Evolutionary conservation across 2,113 vertebrate genomes (phyloP).

Genomic region (Tilapia sparmanii): DNA sequence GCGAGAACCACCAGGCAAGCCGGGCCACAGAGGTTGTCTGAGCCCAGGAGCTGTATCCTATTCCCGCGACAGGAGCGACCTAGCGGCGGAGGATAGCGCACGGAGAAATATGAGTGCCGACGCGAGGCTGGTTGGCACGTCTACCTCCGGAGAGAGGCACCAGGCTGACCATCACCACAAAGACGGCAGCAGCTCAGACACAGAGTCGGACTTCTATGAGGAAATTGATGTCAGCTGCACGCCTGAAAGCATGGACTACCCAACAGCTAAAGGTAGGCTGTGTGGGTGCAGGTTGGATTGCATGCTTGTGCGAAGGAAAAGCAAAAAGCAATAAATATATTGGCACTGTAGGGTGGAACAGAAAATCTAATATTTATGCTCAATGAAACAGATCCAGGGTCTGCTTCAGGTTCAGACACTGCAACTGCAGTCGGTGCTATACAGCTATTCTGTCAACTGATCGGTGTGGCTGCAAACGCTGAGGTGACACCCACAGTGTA

Average conservation of each 20-base stretch:
- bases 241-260: constrained; percentile 92
- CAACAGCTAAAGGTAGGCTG: constrained; percentile 82
- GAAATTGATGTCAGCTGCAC: constrained; percentile 99
- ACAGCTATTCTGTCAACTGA: constrained; percentile 57
- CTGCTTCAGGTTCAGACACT: neutral
- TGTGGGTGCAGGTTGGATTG: neutral
- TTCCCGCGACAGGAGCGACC: constrained; percentile 72
- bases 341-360: neutral
- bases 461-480: constrained; percentile 24
- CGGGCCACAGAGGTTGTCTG: constrained; percentile 76
- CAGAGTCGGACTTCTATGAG: constrained; percentile 98
- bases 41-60: constrained; percentile 79
- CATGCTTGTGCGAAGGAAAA: neutral
- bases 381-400: neutral
- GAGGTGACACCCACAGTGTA: constrained; percentile 50
- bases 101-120: constrained; percentile 77
- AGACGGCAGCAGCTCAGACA: constrained; percentile 93
- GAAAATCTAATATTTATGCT: neutral
- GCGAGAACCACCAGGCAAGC: constrained; percentile 80
- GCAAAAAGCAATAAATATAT: neutral
- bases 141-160: constrained; percentile 63
- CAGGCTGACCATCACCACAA: constrained; percentile 74
- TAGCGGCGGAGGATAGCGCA: constrained; percentile 69
- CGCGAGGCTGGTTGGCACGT: constrained; percentile 72
- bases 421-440: neutral